Evolutionary conservation across 2,888 invertebrate genomes (phyloP).

Genomic region (Calameuta filiformis): DNA sequence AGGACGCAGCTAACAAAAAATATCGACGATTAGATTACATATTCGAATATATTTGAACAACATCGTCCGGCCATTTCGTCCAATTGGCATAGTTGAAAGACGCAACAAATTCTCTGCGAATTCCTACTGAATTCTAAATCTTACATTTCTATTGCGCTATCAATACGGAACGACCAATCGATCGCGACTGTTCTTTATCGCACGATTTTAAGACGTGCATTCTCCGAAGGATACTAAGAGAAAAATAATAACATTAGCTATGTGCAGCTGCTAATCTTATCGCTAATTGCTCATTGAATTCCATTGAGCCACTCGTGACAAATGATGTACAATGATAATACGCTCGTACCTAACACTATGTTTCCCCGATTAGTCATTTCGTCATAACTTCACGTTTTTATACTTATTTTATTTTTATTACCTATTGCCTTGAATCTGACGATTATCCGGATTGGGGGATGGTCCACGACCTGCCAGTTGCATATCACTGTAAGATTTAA

Average conservation of each 20-base stretch:
- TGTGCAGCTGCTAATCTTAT: not conserved
- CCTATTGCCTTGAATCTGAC: slow-evolving; percentile 58
- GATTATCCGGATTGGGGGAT: slow-evolving; percentile 78
- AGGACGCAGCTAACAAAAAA: not conserved
- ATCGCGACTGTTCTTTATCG: not conserved
- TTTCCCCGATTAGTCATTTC: not conserved
- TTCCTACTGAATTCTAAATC: not conserved
- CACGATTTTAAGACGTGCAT: not conserved
- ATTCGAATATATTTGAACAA: not conserved
- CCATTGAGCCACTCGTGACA: not conserved
- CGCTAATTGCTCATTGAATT: not conserved
- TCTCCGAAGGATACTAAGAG: too few relatives aligned
- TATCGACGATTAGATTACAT: not conserved
- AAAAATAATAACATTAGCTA: not conserved
- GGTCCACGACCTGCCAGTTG: slow-evolving; percentile 71
- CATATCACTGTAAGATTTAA: slow-evolving; percentile 68
- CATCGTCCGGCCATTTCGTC: too few relatives aligned
- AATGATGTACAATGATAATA: not conserved
- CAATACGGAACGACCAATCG: not conserved
- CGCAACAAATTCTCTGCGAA: not conserved
- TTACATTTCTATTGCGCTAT: not conserved
- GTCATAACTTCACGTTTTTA: not conserved
- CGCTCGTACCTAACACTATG: not conserved
- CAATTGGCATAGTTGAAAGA: not conserved
- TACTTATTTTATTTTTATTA: slow-evolving; percentile 25